phyloP scores from a whole-genome alignment of 2,888 invertebrate genomes.

The Trilocha varians region DNA sequence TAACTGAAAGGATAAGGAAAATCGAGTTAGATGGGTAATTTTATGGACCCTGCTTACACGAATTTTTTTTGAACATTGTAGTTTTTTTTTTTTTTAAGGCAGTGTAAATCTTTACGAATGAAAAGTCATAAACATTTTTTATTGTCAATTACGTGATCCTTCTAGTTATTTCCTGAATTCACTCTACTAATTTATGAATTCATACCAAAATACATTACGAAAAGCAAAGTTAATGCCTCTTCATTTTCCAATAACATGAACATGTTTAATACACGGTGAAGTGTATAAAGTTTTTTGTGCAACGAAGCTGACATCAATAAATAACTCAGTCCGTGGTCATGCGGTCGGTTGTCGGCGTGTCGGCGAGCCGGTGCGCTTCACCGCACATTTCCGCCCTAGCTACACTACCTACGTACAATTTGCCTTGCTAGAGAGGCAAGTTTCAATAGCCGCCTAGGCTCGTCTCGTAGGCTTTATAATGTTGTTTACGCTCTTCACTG shows the following conservation, averaged over 20 bases:
- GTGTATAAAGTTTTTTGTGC: constrained; percentile 1
- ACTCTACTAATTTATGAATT: too few species aligned
- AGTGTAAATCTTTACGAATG: too few species aligned
- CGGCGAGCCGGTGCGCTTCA: constrained; percentile 15
- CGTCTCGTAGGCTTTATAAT: constrained; percentile 11
- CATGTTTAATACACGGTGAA: background rate
- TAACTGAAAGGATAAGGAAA: background rate
- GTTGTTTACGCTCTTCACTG: background rate
- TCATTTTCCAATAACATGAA: background rate
- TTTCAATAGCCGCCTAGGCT: constrained; percentile 26
- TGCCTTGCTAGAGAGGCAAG: constrained; percentile 30
- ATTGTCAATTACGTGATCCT: too few species aligned
- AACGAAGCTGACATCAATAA: background rate
- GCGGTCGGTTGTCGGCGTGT: constrained; percentile 3
- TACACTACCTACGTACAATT: constrained; percentile 29
- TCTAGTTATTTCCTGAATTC: too few species aligned
- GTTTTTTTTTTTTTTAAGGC: too few species aligned
- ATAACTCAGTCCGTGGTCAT: constrained; percentile 1
- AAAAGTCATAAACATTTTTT: too few species aligned
- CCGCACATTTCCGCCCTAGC: constrained; percentile 32
- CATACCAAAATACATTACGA: background rate
- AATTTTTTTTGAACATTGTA: too few species aligned
- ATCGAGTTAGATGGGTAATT: background rate
- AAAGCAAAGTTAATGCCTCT: background rate
- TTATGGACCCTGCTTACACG: background rate